Conservation (phyloP, 2,888 invertebrate genomes). For the Chloroclysta siterata region DNA sequence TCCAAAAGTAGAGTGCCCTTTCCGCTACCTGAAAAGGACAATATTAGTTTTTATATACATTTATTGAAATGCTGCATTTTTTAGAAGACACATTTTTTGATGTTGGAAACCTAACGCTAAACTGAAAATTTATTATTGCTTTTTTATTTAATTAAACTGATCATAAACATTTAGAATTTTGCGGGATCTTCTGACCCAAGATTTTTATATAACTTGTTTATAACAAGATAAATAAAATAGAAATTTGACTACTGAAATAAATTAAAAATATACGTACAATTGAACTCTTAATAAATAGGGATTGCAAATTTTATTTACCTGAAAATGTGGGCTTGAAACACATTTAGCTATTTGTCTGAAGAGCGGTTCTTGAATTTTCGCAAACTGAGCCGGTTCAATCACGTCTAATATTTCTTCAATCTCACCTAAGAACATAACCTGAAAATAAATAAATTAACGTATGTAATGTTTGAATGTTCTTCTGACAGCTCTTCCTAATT, state of each 20-base stretch:
- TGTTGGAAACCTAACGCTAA: no score
- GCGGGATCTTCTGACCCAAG: no score
- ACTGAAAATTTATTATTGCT: no score
- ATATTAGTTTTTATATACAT: background rate
- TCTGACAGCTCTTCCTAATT: background rate
- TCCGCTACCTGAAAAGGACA: constrained; percentile 93
- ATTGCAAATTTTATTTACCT: constrained; percentile 84
- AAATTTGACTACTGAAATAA: no score
- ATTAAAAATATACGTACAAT: no score
- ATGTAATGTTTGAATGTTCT: background rate
- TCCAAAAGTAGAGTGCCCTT: constrained; percentile 99
- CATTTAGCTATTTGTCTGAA: constrained; percentile 99
- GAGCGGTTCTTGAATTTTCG: constrained; percentile 98
- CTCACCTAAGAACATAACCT: constrained; percentile 99
- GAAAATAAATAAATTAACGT: constrained; percentile 41
- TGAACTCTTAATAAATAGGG: no score
- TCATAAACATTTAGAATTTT: no score
- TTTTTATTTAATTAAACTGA: no score
- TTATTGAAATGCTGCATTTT: background rate
- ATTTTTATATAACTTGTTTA: no score
- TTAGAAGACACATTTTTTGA: background rate
- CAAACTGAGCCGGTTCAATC: constrained; percentile 99
- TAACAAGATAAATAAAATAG: no score
- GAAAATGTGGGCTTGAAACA: constrained; percentile 99
- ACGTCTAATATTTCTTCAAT: constrained; percentile 99